Conservation (phyloP, 2,888 invertebrate species). For the Anodontia alba region DNA sequence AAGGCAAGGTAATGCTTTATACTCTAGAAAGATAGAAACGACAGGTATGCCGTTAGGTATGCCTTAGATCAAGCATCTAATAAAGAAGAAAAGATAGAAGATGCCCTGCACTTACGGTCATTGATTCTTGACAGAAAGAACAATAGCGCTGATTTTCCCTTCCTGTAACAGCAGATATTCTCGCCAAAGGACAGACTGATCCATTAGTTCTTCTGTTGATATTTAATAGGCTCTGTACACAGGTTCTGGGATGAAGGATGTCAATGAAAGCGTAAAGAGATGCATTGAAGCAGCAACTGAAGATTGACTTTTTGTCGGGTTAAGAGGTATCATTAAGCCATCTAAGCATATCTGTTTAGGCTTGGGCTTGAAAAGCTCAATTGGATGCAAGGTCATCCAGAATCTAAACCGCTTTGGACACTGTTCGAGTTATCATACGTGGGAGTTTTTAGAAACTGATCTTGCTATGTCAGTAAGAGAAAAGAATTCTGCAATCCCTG, state of each 20-base stretch:
- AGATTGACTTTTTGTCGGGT: conserved; percentile 23
- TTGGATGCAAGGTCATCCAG: conserved; percentile 42
- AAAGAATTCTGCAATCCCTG: conserved; percentile 20
- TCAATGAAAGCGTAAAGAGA: conserved; percentile 10
- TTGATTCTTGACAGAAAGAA: background rate
- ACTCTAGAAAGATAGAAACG: conserved; percentile 3
- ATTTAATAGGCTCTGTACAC: background rate
- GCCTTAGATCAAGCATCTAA: background rate
- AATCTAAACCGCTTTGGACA: conserved; percentile 49
- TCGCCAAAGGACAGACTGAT: background rate
- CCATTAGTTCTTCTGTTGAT: background rate
- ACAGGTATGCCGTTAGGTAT: background rate
- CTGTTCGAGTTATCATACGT: conserved; percentile 35
- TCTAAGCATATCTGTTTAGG: conserved; percentile 44
- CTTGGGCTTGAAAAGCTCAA: conserved; percentile 44
- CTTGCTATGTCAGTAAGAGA: conserved; percentile 27
- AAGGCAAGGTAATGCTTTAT: conserved; percentile 19
- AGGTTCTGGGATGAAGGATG: conserved; percentile 8
- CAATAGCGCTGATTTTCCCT: conserved; percentile 1
- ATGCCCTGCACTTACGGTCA: background rate
- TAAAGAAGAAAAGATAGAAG: background rate
- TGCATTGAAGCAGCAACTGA: conserved; percentile 16
- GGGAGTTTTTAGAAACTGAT: conserved; percentile 50
- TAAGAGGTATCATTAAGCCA: conserved; percentile 38
- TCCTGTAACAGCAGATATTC: conserved; percentile 17